Conservation (phyloP, 2,888 invertebrate genomes). For the Neria commutata region DNA sequence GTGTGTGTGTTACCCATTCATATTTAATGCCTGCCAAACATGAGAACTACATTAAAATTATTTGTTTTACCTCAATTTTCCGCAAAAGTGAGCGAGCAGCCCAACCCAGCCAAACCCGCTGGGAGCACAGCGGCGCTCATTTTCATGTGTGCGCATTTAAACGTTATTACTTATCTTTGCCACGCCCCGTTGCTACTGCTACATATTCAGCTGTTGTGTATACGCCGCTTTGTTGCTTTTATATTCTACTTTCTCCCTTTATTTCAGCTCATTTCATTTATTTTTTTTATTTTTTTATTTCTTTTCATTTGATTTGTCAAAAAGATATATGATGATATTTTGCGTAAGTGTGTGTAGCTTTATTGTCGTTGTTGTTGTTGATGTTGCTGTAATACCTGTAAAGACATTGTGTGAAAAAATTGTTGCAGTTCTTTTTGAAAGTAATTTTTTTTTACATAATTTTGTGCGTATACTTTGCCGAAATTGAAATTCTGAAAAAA, state of each 20-base stretch:
- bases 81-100: slow-evolving; percentile 15
- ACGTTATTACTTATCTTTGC: slow-evolving; percentile 6
- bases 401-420: no score
- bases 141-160: slow-evolving; percentile 38
- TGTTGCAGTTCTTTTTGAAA: no score
- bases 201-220: slow-evolving; percentile 51
- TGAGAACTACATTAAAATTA: slow-evolving; percentile 60
- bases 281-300: no score
- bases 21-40: slow-evolving; percentile 34
- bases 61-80: slow-evolving; percentile 54
- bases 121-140: slow-evolving; percentile 46
- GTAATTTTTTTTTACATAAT: no score
- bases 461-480: no score
- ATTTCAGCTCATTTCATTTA: neutral
- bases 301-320: neutral
- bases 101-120: neutral
- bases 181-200: neutral
- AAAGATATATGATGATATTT: neutral
- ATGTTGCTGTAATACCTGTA: no score
- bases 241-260: neutral
- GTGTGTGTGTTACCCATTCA: neutral
- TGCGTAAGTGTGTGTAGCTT: neutral
- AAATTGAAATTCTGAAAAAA: no score
- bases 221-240: slow-evolving; percentile 38
- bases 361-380: neutral